Evolutionary conservation across 2,113 vertebrate species (phyloP).

Genomic region (Eidolon helvum): DNA sequence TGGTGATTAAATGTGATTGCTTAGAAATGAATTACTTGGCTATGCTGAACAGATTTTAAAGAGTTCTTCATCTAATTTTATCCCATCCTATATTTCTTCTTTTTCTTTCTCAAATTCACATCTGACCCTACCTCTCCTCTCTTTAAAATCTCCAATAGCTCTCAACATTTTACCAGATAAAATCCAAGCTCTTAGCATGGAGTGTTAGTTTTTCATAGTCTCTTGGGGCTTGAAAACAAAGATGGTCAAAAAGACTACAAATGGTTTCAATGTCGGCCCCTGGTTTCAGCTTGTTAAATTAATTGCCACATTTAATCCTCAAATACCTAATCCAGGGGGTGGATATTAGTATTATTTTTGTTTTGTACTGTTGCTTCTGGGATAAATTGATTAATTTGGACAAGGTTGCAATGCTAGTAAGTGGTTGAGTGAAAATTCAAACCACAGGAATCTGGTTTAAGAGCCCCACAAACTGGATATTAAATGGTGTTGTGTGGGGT

Average conservation of each 20-base stretch:
- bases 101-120: background rate
- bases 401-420: background rate
- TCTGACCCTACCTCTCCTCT: background rate
- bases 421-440: background rate
- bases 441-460: background rate
- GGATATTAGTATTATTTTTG: background rate
- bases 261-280: background rate
- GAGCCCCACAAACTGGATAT: background rate
- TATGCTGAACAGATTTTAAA: background rate
- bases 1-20: background rate
- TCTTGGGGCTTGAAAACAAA: background rate
- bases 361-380: background rate
- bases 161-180: background rate
- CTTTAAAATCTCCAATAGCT: background rate
- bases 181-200: background rate
- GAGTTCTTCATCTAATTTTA: background rate
- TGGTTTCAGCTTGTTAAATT: background rate
- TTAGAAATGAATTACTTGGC: conserved; percentile 7
- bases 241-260: background rate
- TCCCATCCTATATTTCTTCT: background rate
- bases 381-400: background rate
- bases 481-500: background rate
- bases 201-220: background rate
- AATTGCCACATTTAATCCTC: background rate
- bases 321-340: background rate